Evolutionary conservation across 2,113 vertebrate species (phyloP).

Genomic region (Poeciliopsis retropinna): DNA sequence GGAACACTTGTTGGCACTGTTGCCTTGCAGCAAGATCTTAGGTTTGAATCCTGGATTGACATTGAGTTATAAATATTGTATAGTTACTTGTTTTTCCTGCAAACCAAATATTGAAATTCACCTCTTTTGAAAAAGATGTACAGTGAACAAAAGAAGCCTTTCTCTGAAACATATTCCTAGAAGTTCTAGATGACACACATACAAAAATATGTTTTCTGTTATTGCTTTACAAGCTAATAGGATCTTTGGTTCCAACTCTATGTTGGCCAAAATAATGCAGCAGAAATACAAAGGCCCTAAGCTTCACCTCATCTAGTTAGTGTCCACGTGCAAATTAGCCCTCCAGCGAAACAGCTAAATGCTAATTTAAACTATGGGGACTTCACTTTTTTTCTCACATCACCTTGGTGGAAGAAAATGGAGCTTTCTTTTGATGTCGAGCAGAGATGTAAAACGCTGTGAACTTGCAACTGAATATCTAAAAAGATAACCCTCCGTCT

Average conservation of each 20-base stretch:
- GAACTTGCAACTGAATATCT: conserved; percentile 80
- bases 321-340: conserved; percentile 12
- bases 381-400: conserved; percentile 48
- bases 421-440: conserved; percentile 81
- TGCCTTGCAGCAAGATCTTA: no score
- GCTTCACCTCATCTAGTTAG: conserved; percentile 1
- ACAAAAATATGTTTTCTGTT: background rate
- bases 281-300: background rate
- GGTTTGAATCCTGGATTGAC: no score
- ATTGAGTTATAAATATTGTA: no score
- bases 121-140: background rate
- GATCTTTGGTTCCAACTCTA: background rate
- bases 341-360: conserved; percentile 26
- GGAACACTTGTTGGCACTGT: no score
- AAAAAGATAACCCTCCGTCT: conserved; percentile 80
- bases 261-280: background rate
- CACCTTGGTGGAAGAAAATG: conserved; percentile 79
- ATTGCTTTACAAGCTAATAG: background rate
- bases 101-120: background rate
- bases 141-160: background rate
- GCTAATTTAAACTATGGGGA: conserved; percentile 66
- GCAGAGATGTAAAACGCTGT: conserved; percentile 77
- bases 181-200: background rate
- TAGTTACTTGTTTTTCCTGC: background rate
- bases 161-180: background rate